These are phyloP conservation scores for Scelioninae gen. 1 DNA, from an alignment of 2,888 invertebrate species.

Conservation along the genomic window DNA sequence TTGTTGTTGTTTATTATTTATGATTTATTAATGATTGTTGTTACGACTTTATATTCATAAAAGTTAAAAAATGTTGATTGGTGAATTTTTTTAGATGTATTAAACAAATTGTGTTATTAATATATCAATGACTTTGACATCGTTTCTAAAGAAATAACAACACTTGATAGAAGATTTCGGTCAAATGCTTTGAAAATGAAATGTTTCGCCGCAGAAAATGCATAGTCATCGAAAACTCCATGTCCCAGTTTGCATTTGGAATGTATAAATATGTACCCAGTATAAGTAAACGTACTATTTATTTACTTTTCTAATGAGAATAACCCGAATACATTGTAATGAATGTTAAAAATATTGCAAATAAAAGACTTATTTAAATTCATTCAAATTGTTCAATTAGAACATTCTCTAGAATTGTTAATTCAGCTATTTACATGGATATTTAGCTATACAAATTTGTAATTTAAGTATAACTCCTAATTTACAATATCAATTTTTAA, in stretches of 20 bases:
- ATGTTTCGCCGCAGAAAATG: constrained; percentile 16
- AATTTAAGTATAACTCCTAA: too few relatives aligned
- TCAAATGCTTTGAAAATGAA: constrained; percentile 40
- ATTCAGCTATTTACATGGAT: too few relatives aligned
- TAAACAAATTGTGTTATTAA: too few relatives aligned
- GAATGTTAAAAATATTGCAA: background rate
- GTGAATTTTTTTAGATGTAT: too few relatives aligned
- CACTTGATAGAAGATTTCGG: constrained; percentile 35
- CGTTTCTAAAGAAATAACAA: background rate
- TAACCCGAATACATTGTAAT: constrained; percentile 7
- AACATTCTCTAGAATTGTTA: too few relatives aligned
- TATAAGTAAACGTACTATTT: constrained; percentile 16
- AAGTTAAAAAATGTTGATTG: too few relatives aligned
- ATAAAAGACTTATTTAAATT: too few relatives aligned
- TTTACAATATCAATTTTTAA: too few relatives aligned
- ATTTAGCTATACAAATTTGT: too few relatives aligned
- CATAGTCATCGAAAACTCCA: constrained; percentile 45
- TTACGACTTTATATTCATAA: too few relatives aligned
- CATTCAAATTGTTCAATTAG: too few relatives aligned
- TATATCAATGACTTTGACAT: background rate
- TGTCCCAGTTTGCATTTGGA: constrained; percentile 44
- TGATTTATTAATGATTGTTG: too few relatives aligned
- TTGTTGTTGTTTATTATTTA: background rate
- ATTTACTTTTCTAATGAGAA: constrained; percentile 23
- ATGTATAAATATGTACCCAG: constrained; percentile 19